Conservation (phyloP, 2,797 vertebrate species). For the Dallia pectoralis region DNA sequence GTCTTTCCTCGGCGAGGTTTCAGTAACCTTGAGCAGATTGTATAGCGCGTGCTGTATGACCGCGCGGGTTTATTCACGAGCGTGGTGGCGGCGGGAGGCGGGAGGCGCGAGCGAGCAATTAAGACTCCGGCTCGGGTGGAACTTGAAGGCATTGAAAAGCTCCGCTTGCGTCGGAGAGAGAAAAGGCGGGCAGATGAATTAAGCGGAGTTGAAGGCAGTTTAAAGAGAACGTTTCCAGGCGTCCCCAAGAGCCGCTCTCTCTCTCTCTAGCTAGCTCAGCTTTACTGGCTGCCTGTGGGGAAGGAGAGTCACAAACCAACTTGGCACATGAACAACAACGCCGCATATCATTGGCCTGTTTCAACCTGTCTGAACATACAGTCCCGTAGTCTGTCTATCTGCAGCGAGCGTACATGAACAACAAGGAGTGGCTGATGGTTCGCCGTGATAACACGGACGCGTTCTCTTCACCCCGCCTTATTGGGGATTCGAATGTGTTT, state of each 20-base stretch:
- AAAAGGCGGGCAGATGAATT: conserved; percentile 17
- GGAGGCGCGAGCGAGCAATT: conserved; percentile 47
- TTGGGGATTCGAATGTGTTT: neutral
- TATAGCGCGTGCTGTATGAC: conserved; percentile 16
- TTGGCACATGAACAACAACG: conserved; percentile 7
- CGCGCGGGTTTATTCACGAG: conserved; percentile 33
- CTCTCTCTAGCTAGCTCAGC: neutral
- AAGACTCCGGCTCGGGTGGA: conserved; percentile 36
- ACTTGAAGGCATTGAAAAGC: conserved; percentile 28
- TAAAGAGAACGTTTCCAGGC: conserved; percentile 25
- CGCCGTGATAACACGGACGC: neutral
- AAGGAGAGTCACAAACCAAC: conserved; percentile 18
- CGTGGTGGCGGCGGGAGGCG: conserved; percentile 16
- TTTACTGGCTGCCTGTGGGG: conserved; percentile 8
- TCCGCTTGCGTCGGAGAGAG: neutral
- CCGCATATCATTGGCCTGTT: neutral
- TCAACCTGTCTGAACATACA: conserved; percentile 3
- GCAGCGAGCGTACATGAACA: neutral
- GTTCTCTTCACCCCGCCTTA: neutral
- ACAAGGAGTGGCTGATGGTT: neutral
- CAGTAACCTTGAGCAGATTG: conserved; percentile 47
- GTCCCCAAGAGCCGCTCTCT: conserved; percentile 12
- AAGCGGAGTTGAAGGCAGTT: conserved; percentile 21
- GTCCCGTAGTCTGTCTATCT: conserved; percentile 2
- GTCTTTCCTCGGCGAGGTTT: conserved; percentile 36